Evolutionary conservation across 1,140 invertebrate species (phyloP).

Genomic region (Drosophila lini): DNA sequence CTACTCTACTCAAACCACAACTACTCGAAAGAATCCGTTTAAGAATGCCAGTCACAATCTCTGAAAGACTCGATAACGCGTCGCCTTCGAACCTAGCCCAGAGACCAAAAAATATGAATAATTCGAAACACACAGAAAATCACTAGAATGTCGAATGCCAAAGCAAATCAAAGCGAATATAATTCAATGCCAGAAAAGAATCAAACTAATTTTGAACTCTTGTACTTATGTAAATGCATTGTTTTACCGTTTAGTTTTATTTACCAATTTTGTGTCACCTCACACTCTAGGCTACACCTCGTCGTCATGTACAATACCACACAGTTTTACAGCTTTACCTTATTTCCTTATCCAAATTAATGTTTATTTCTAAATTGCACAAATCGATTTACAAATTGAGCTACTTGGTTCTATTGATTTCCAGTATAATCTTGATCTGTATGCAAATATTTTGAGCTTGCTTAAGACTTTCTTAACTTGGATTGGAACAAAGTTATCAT

Average conservation of each 20-base stretch:
- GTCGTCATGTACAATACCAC: slow-evolving; percentile 33
- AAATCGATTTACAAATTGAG: slow-evolving; percentile 56
- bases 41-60: slow-evolving; percentile 31
- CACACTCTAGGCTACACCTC: slow-evolving; percentile 24
- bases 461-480: slow-evolving; percentile 36
- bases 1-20: slow-evolving; percentile 44
- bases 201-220: slow-evolving; percentile 15
- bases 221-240: slow-evolving; percentile 23
- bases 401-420: slow-evolving; percentile 63
- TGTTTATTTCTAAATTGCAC: slow-evolving; percentile 47
- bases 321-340: slow-evolving; percentile 15
- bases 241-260: slow-evolving; percentile 29
- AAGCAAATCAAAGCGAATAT: slow-evolving; percentile 19
- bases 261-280: slow-evolving; percentile 57
- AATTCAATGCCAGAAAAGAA: slow-evolving; percentile 32
- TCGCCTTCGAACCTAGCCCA: slow-evolving; percentile 43
- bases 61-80: slow-evolving; percentile 21
- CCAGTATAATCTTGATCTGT: slow-evolving; percentile 31
- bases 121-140: slow-evolving; percentile 30
- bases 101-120: slow-evolving; percentile 23
- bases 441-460: slow-evolving; percentile 43
- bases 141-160: slow-evolving; percentile 42
- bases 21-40: slow-evolving; percentile 44
- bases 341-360: slow-evolving; percentile 40
- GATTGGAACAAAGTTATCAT: slow-evolving; percentile 11